Percentiles rank a stretch among this genome's conserved stretches.
Conservation (phyloP, 2,797 vertebrate genomes). For the Phrynocephalus forsythii region DNA sequence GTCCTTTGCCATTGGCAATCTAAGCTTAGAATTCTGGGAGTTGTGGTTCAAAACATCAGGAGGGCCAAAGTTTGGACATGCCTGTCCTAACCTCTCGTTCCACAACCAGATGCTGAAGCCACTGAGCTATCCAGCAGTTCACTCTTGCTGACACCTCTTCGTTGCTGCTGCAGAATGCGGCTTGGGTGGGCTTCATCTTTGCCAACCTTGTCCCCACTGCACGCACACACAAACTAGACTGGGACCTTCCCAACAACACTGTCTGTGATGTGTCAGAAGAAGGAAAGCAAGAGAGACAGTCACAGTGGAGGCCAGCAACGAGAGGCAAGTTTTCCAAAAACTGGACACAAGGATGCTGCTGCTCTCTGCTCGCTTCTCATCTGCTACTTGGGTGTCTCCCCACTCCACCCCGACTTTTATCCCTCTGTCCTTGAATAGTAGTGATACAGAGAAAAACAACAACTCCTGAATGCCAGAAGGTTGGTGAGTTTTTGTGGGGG, state of each 20-base stretch:
- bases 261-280: neutral
- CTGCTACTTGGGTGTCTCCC: neutral
- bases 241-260: neutral
- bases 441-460: neutral
- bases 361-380: neutral
- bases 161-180: neutral
- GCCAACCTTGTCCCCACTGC: too few species aligned
- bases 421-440: neutral
- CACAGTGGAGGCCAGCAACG: neutral
- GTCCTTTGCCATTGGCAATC: too few species aligned
- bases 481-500: neutral
- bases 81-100: too few species aligned
- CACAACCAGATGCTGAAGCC: too few species aligned
- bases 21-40: too few species aligned
- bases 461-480: neutral
- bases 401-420: neutral
- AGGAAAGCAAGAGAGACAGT: neutral
- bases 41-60: too few species aligned
- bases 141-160: neutral
- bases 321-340: too few species aligned
- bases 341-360: neutral
- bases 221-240: neutral
- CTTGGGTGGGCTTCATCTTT: neutral
- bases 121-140: too few species aligned
- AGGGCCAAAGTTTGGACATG: too few species aligned